These are phyloP conservation scores for Leontocebus nigricollis DNA, from an alignment of 2,797 vertebrate genomes.

Conservation along the genomic window DNA sequence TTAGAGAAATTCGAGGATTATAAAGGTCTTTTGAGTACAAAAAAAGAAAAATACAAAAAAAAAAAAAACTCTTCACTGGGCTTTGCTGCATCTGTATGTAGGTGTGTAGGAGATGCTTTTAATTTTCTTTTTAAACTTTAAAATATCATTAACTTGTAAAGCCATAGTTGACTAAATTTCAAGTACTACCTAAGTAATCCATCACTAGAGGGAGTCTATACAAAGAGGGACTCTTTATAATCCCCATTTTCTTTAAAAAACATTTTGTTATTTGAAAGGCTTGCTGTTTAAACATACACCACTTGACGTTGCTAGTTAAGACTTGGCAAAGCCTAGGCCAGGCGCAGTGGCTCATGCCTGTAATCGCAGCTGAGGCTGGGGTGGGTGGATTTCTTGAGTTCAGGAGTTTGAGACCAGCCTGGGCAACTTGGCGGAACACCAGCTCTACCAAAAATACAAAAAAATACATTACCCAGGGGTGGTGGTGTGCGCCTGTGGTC, in stretches of 20 bases:
- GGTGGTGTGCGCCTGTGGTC: neutral
- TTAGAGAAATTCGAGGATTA: neutral
- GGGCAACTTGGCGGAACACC: neutral
- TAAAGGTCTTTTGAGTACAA: neutral
- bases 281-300: neutral
- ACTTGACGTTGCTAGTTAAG: neutral
- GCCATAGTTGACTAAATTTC: slow-evolving; percentile 35
- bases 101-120: neutral
- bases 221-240: neutral
- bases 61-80: neutral
- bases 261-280: neutral
- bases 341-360: neutral
- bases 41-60: neutral
- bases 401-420: neutral
- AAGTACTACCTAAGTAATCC: neutral
- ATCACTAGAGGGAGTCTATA: neutral
- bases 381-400: neutral
- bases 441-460: neutral
- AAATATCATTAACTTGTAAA: slow-evolving; percentile 42
- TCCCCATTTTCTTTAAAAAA: neutral
- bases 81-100: neutral
- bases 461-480: neutral
- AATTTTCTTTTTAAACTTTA: slow-evolving; percentile 38
- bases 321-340: neutral
- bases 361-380: neutral